phyloP scores from a whole-genome alignment of 30 jellyfish, hydroid and myxozoan genomes.

The Sanderia malayensis region DNA sequence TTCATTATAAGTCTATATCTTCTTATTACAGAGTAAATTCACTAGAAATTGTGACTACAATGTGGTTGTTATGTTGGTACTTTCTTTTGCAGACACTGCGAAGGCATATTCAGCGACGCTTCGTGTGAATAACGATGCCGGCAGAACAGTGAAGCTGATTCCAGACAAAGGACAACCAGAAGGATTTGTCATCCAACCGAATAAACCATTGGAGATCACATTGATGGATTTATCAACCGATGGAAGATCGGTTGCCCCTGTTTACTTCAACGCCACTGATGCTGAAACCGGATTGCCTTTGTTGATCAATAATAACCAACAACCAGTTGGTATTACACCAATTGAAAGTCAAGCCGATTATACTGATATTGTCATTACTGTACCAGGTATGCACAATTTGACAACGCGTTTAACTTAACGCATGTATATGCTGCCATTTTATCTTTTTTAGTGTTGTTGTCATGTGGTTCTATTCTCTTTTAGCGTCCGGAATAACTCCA shows the following conservation, averaged over 20 bases:
- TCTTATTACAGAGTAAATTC: too few relatives aligned
- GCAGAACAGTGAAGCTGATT: conserved; percentile 53
- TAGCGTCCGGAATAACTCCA: conserved; percentile 97
- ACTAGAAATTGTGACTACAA: too few relatives aligned
- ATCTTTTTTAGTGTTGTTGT: not conserved
- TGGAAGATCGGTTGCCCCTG: conserved; percentile 96
- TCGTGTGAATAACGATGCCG: conserved; percentile 85
- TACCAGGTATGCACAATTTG: conserved; percentile 64
- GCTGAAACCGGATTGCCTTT: conserved; percentile 78
- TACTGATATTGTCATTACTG: conserved; percentile 81
- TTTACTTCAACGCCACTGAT: conserved; percentile 73
- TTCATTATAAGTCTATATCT: too few relatives aligned
- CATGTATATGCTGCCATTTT: not conserved
- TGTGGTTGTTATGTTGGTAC: too few relatives aligned
- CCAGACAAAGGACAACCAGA: conserved; percentile 95
- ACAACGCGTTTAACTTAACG: too few relatives aligned
- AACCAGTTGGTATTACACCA: conserved; percentile 72
- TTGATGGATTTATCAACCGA: conserved; percentile 91
- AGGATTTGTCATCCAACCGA: conserved; percentile 84
- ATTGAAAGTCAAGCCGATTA: conserved; percentile 82
- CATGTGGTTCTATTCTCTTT: conserved; percentile 2
- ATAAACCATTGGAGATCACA: conserved; percentile 76
- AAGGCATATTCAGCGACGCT: conserved; percentile 79
- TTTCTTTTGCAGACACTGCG: conserved; percentile 73
- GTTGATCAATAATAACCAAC: conserved; percentile 73